Percentiles rank a stretch among this genome's conserved stretches.
These are phyloP conservation scores for Crotalus viridis DNA, from an alignment of 2,113 vertebrate genomes.

Conservation along the genomic window DNA sequence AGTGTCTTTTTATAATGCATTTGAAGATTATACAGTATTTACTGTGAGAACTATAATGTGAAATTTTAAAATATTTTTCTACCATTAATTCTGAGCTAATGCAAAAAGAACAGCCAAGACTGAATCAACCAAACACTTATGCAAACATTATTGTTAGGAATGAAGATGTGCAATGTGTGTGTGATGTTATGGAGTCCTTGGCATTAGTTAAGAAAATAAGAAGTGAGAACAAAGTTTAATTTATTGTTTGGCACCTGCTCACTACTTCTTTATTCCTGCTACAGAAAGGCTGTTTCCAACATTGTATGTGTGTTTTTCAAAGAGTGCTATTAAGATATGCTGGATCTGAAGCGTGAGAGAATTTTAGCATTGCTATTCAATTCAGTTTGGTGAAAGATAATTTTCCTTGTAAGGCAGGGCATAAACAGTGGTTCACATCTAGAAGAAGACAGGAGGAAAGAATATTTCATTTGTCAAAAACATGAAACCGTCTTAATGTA, in stretches of 20 bases:
- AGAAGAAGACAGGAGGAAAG: conserved; percentile 10
- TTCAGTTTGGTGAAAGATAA: conserved; percentile 52
- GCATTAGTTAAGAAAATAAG: conserved; percentile 35
- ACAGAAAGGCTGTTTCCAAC: conserved; percentile 66
- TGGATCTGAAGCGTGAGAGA: conserved; percentile 42
- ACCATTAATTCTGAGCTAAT: not conserved
- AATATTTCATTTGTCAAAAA: conserved; percentile 38
- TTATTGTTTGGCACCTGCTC: conserved; percentile 41
- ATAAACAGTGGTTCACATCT: conserved; percentile 43
- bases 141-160: conserved; percentile 48
- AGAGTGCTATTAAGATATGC: conserved; percentile 46
- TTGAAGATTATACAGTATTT: not conserved
- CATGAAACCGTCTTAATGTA: conserved; percentile 15
- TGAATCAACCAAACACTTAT: conserved; percentile 56
- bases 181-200: conserved; percentile 38
- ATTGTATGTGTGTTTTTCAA: conserved; percentile 39
- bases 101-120: conserved; percentile 43
- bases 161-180: conserved; percentile 2
- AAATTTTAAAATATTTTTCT: not conserved
- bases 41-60: not conserved
- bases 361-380: conserved; percentile 59
- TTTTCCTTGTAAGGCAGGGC: conserved; percentile 47
- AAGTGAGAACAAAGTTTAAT: not conserved
- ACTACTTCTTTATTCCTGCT: conserved; percentile 36
- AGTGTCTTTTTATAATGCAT: not conserved